These are phyloP conservation scores for Chironomus striatipennis DNA, from an alignment of 1,140 invertebrate genomes.

Conservation along the genomic window DNA sequence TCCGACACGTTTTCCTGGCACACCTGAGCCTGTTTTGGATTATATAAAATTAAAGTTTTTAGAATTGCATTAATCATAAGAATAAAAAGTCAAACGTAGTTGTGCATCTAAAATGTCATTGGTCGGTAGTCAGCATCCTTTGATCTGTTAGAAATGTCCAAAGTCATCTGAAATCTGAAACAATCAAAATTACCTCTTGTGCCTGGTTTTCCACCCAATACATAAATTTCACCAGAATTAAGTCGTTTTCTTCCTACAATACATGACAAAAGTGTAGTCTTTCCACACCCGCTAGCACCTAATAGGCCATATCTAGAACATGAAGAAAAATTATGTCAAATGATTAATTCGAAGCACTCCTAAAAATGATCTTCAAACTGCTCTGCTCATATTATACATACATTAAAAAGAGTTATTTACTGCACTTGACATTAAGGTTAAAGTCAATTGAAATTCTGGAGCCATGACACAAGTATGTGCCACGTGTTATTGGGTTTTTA, in stretches of 20 bases:
- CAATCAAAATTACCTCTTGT: slow-evolving; percentile 50
- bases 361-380: too few relatives aligned
- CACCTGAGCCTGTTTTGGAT: slow-evolving; percentile 53
- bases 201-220: slow-evolving; percentile 72
- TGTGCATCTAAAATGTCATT: too few relatives aligned
- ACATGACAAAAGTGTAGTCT: slow-evolving; percentile 75
- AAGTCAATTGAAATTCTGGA: background rate
- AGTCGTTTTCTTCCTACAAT: slow-evolving; percentile 70
- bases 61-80: background rate
- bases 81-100: too few relatives aligned
- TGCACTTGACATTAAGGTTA: slow-evolving; percentile 4
- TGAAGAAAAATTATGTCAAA: background rate
- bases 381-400: too few relatives aligned
- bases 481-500: background rate
- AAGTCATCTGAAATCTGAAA: too few relatives aligned
- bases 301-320: background rate
- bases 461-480: too few relatives aligned
- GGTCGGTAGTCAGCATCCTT: too few relatives aligned
- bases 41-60: background rate
- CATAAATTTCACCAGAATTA: slow-evolving; percentile 71
- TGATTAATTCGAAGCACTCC: too few relatives aligned
- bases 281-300: slow-evolving; percentile 74
- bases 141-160: too few relatives aligned
- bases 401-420: too few relatives aligned
- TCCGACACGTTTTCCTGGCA: slow-evolving; percentile 77